Conservation (phyloP, 1,140 invertebrate species). For the Paraescarpia echinospica region DNA sequence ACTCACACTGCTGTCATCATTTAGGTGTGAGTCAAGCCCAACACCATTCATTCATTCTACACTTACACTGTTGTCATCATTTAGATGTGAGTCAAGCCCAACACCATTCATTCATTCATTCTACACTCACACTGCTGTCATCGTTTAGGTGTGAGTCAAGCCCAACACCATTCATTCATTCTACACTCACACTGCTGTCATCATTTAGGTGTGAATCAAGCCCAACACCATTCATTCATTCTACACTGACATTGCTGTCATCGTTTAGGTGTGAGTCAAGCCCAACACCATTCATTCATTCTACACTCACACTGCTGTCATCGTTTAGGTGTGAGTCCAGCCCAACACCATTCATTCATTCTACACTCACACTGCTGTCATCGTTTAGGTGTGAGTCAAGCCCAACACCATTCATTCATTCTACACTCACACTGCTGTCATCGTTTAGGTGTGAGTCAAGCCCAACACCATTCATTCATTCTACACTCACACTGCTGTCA, state of each 20-base stretch:
- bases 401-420: not conserved
- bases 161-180: not conserved
- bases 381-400: not conserved
- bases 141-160: not conserved
- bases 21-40: not conserved
- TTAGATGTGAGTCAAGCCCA: not conserved
- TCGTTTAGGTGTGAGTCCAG: not conserved
- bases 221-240: slow-evolving; percentile 66
- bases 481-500: not conserved
- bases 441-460: not conserved
- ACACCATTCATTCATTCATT: not conserved
- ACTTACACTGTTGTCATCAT: not conserved
- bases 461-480: not conserved
- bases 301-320: not conserved
- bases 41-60: not conserved
- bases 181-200: not conserved
- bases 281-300: not conserved
- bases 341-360: not conserved
- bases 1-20: not conserved
- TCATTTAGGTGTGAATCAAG: slow-evolving; percentile 23
- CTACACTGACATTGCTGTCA: not conserved
- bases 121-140: not conserved
- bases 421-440: not conserved
- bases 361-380: too few relatives aligned
- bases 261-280: not conserved